phyloP scores from a whole-genome alignment of 2,113 vertebrate genomes.

The Trogon melanurus region DNA sequence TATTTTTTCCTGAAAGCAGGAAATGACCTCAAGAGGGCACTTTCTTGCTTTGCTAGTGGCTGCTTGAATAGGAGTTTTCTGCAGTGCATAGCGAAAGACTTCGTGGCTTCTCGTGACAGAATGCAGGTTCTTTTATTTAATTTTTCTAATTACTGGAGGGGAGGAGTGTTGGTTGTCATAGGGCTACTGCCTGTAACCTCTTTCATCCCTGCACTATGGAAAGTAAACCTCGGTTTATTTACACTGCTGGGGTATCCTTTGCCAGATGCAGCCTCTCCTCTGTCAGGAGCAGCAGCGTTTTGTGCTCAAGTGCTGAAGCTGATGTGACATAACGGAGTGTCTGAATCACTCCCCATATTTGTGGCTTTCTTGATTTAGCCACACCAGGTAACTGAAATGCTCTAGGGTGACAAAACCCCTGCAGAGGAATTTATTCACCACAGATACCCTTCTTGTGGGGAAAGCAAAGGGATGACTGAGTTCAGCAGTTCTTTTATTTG shows the following conservation, averaged over 20 bases:
- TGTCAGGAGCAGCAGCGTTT: background rate
- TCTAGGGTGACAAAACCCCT: background rate
- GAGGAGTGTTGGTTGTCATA: background rate
- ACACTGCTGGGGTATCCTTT: background rate
- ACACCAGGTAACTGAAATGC: background rate
- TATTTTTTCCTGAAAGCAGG: background rate
- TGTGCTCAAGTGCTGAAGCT: background rate
- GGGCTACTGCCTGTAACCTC: background rate
- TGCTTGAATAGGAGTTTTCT: background rate
- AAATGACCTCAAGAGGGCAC: constrained; percentile 32
- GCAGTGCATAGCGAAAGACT: background rate
- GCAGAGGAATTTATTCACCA: background rate
- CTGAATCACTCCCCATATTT: background rate
- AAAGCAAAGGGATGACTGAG: background rate
- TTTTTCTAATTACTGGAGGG: background rate
- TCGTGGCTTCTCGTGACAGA: background rate
- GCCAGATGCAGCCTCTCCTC: background rate
- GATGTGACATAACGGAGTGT: background rate
- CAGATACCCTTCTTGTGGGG: background rate
- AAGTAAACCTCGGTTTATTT: background rate
- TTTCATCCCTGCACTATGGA: background rate
- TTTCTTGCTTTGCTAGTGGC: background rate
- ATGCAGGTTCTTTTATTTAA: background rate
- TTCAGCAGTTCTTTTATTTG: background rate
- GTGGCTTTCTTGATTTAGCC: background rate